Percentiles rank a stretch among this genome's conserved stretches.
These are phyloP conservation scores for Stenchaetothrips biformis DNA, from an alignment of 2,888 invertebrate species.

Conservation along the genomic window DNA sequence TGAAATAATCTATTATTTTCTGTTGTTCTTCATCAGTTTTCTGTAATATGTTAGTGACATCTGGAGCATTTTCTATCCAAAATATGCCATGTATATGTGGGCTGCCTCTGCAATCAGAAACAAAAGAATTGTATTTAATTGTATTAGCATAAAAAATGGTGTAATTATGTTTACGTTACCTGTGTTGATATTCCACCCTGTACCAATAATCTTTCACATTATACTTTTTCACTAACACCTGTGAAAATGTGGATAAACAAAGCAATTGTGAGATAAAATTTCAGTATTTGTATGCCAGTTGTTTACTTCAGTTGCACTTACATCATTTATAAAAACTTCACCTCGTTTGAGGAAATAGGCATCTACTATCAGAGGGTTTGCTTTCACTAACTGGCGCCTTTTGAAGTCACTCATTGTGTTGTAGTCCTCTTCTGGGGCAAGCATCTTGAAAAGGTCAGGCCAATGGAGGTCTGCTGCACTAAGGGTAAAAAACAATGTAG, in stretches of 20 bases:
- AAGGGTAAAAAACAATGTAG: conserved; percentile 35
- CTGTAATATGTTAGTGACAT: conserved; percentile 25
- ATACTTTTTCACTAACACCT: not conserved
- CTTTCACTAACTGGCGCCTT: not conserved
- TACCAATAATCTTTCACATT: not conserved
- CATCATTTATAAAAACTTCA: not conserved
- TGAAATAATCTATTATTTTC: conserved; percentile 29
- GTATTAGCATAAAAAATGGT: not conserved
- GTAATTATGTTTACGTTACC: not conserved
- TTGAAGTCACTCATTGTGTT: not conserved
- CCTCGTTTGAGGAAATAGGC: not conserved
- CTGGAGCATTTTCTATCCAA: conserved; percentile 35
- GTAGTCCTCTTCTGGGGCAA: not conserved
- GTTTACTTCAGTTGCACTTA: not conserved
- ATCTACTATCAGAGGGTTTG: not conserved
- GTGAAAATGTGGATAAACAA: not conserved
- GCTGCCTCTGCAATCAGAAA: not conserved
- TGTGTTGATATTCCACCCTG: not conserved
- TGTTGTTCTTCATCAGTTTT: conserved; percentile 23
- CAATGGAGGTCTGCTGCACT: conserved; percentile 35
- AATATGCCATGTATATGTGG: conserved; percentile 33
- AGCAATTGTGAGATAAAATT: not conserved
- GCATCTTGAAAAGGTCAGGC: conserved; percentile 32
- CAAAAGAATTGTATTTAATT: not conserved
- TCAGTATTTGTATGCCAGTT: not conserved